phyloP scores from a whole-genome alignment of 2,113 vertebrate genomes.

The Oreochromis tanganicae region DNA sequence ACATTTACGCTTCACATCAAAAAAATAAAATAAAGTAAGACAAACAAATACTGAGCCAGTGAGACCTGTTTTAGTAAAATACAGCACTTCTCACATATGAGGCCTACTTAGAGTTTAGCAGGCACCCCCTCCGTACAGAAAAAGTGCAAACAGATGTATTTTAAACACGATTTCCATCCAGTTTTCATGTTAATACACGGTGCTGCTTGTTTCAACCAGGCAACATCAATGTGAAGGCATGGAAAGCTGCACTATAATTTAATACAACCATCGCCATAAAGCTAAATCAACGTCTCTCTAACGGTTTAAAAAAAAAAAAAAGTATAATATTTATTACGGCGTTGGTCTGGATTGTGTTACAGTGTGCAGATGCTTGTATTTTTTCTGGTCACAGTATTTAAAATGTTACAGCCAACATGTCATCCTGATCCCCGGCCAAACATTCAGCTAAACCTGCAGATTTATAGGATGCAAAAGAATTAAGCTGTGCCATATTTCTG shows the following conservation, averaged over 20 bases:
- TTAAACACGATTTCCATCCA: background rate
- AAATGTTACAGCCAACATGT: background rate
- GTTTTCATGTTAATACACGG: background rate
- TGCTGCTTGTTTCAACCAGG: background rate
- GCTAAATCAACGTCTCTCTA: background rate
- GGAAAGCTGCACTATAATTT: background rate
- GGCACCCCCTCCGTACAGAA: background rate
- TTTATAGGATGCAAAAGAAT: background rate
- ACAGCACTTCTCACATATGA: background rate
- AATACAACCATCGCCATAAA: background rate
- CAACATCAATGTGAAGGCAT: background rate
- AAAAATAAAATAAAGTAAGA: background rate
- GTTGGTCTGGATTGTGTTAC: background rate
- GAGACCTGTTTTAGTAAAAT: background rate
- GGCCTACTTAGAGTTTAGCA: background rate
- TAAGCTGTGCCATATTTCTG: background rate
- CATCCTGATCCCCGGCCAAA: background rate
- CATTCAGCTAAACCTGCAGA: background rate
- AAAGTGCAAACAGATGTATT: background rate
- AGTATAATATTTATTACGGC: background rate
- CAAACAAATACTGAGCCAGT: background rate
- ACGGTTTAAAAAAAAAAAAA: background rate
- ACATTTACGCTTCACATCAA: background rate
- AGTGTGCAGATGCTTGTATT: background rate
- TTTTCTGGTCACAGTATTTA: background rate